A percentile compares a stretch with the other conserved stretches of the same genome.
These are phyloP conservation scores for Euthynnus affinis DNA, from an alignment of 2,797 vertebrate species.

Conservation along the genomic window DNA sequence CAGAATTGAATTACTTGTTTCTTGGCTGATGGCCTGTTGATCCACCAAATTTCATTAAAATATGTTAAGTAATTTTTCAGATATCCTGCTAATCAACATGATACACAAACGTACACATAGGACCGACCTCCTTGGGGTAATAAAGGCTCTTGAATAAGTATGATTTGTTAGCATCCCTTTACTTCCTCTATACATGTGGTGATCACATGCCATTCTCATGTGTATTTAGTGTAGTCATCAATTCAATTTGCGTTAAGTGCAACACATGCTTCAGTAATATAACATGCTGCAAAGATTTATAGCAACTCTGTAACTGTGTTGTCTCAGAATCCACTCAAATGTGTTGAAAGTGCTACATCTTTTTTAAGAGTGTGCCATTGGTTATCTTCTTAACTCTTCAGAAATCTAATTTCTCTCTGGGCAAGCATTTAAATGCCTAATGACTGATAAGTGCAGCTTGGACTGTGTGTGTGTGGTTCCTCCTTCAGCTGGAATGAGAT, in stretches of 20 bases:
- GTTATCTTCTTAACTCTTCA: conserved; percentile 76
- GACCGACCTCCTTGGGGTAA: background rate
- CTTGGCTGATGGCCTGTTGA: conserved; percentile 2
- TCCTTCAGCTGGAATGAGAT: conserved; percentile 75
- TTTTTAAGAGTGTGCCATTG: conserved; percentile 59
- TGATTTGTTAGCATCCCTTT: conserved; percentile 1
- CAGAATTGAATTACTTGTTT: conserved; percentile 12
- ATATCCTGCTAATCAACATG: background rate
- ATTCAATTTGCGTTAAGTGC: conserved; percentile 5
- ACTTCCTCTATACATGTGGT: background rate
- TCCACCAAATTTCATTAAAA: conserved; percentile 1
- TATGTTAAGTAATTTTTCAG: conserved; percentile 4
- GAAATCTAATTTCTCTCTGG: conserved; percentile 80
- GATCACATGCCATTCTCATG: background rate
- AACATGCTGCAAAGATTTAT: background rate
- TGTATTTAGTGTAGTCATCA: conserved; percentile 10
- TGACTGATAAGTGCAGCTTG: conserved; percentile 80
- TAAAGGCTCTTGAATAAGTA: background rate
- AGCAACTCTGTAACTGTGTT: conserved; percentile 12
- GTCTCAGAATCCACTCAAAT: conserved; percentile 47
- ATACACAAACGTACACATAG: background rate
- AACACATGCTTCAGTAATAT: background rate
- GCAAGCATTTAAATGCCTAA: conserved; percentile 82
- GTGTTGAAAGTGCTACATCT: conserved; percentile 50
- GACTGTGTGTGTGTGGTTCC: conserved; percentile 77